Evolutionary conservation across 2,113 vertebrate species (phyloP), one percentile per base, ranked within the genome.

Genomic region (Trogon surrucura): DNA sequence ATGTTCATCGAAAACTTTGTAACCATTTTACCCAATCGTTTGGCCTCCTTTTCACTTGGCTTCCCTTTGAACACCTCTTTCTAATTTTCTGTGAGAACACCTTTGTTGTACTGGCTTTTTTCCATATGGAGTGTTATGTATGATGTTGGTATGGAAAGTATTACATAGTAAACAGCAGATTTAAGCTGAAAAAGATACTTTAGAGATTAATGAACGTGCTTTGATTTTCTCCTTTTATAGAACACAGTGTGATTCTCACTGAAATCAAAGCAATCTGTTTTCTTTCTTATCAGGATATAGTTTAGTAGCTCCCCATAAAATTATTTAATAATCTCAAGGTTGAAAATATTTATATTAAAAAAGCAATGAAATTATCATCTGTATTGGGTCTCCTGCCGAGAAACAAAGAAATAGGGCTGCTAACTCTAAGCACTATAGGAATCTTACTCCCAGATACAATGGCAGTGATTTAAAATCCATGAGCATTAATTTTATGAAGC

Each of bases 131-230:
- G 71, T 85, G 75, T 65, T 94, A 70, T 27, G 15, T 77, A 44
- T 44, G 41, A 82, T 74, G 29, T 66, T 85, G 85, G 71, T 93
- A 90, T 95, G 90, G 91, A 93, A 94, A 96, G 44, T 80, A 93
- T 91, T 95, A 95, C 16, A 61, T 2, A 32, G 79, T 65, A 93
- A 95, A 93, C 48, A 93, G 50, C 51, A 85, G 82, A 85, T 88
- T 93, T 77, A 58, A 86, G 56, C 70, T 91, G 60, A 85, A 91
- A 86, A 93, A 96, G 84, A 92, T 73, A 73, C 32, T 94, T 66
- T 13, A 25, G 47, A 88, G 78, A 94, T 91, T 95, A 94, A 92
- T 71, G 77, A 86, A n/a, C 3, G 2, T n/a, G 19, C 70, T 86
- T 83, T 75, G 41, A 85, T 25, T 67, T 18, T 71, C 45, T 91